Evolutionary conservation across 1,140 invertebrate species (phyloP), one percentile per base, ranked within the genome.

Genomic region (Nebria ingens): DNA sequence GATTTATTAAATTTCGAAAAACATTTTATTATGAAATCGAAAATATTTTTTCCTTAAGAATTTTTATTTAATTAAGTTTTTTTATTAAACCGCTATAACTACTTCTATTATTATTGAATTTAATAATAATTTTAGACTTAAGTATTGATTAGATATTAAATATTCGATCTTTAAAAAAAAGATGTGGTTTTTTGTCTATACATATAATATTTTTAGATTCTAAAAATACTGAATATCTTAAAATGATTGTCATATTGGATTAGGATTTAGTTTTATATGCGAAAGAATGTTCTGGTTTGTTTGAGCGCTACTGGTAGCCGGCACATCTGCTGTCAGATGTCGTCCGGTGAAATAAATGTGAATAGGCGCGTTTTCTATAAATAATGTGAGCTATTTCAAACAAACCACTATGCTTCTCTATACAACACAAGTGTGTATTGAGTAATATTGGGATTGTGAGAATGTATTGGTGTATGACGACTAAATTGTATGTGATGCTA

Each of bases 291-390:
- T 34, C 25, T 9, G 25, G 6, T 34, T 34, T 34, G 25, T 34
- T 34, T 34, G 25, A 34, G 25, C n/a, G 25, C 17, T 17, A 45
- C 40, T 45, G 40, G 6, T 45, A 12, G n/a, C n/a, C 25, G 25
- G 25, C 25, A 45, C 40, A 45, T 45, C 40, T 45, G 40, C 40
- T 45, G 40, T 45, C 40, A 45, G 6, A 12, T 45, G 40, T 45
- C 15, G 40, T 45, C 15, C 40, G 25, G 25, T 45, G 3, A 12
- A 45, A 45, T 11, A 45, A 12, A 45, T 45, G 15, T 17, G 40
- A 45, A 45, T 45, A 45, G 40, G 6, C 40, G 40, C 15, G 40
- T 45, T 45, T 17, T 45, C 40, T 45, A 45, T 45, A 12, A 45
- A 45, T 45, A 45, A 11, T 11, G 6, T 45, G 9, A 45, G 40